phyloP scores from a whole-genome alignment of 2,888 invertebrate genomes.

The Coenonympha arcania region DNA sequence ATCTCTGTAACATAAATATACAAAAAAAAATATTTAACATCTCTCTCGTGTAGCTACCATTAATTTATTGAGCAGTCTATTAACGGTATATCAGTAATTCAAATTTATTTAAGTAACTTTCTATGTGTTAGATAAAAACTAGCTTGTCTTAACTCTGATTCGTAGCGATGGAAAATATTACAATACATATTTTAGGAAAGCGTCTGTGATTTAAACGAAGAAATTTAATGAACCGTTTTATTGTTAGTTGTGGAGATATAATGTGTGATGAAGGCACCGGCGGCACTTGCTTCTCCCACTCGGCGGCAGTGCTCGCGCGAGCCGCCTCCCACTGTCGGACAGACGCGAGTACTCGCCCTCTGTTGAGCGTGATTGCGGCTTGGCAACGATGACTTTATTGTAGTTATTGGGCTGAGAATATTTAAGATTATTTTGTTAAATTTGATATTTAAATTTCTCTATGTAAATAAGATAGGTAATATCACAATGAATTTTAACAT shows the following conservation, averaged over 20 bases:
- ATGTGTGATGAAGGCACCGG: conserved; percentile 53
- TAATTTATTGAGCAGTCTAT: conserved; percentile 66
- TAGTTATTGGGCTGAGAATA: conserved; percentile 43
- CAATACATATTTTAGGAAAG: conserved; percentile 70
- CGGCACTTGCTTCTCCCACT: too few relatives aligned
- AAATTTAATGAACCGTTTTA: conserved; percentile 67
- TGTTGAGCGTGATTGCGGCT: conserved; percentile 14
- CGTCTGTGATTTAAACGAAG: conserved; percentile 74
- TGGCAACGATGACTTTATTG: conserved; percentile 21
- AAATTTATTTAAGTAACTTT: conserved; percentile 48
- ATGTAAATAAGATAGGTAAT: conserved; percentile 31
- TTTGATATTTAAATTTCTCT: conserved; percentile 52
- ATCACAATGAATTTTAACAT: too few relatives aligned
- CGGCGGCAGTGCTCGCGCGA: too few relatives aligned
- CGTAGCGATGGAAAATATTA: conserved; percentile 52
- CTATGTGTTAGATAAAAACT: conserved; percentile 49
- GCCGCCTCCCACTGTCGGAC: not conserved
- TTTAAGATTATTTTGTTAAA: conserved; percentile 56
- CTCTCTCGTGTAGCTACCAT: conserved; percentile 64
- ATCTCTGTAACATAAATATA: conserved; percentile 53
- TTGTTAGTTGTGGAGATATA: conserved; percentile 53
- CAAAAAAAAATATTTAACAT: conserved; percentile 50
- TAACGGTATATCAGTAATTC: conserved; percentile 46
- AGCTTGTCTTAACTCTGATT: conserved; percentile 60
- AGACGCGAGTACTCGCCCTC: not conserved